Percentiles rank a stretch among this genome's conserved stretches.
Evolutionary conservation across 2,888 invertebrate genomes (phyloP).

Genomic region (Lepidochrysops patricia): DNA sequence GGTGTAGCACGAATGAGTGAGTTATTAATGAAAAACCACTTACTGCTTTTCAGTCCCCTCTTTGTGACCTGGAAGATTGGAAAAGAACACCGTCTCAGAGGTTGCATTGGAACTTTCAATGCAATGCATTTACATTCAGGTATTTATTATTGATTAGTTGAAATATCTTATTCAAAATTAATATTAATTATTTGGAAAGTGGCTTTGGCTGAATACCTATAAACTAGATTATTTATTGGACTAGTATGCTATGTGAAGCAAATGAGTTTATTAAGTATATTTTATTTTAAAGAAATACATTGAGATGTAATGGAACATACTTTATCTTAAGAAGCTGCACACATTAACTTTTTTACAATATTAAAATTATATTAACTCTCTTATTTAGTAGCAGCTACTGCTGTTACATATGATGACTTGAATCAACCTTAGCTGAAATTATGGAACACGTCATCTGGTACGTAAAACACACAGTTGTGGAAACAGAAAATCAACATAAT

Average conservation of each 20-base stretch:
- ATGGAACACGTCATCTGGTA: not conserved
- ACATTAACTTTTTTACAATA: not conserved
- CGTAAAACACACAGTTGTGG: not conserved
- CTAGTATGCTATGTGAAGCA: too few relatives aligned
- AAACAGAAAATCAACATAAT: not conserved
- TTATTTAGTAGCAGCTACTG: not conserved
- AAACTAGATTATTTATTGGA: too few relatives aligned
- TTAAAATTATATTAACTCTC: not conserved
- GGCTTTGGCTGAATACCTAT: too few relatives aligned
- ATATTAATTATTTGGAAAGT: too few relatives aligned
- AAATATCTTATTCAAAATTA: too few relatives aligned
- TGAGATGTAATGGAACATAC: too few relatives aligned
- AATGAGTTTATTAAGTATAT: too few relatives aligned
- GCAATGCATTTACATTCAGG: slow-evolving; percentile 96
- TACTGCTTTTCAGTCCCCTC: slow-evolving; percentile 83
- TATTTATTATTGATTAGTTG: slow-evolving; percentile 28
- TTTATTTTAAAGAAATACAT: not conserved
- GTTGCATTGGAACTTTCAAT: slow-evolving; percentile 99
- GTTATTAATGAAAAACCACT: too few relatives aligned
- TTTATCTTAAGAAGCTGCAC: too few relatives aligned
- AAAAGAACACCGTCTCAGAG: slow-evolving; percentile 93
- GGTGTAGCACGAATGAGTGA: too few relatives aligned
- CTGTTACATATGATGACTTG: not conserved
- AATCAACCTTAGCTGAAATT: not conserved
- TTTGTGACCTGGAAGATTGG: slow-evolving; percentile 99